Base-by-base conservation (phyloP, 2,113 vertebrate genomes). In the Nestor notabilis region DNA sequence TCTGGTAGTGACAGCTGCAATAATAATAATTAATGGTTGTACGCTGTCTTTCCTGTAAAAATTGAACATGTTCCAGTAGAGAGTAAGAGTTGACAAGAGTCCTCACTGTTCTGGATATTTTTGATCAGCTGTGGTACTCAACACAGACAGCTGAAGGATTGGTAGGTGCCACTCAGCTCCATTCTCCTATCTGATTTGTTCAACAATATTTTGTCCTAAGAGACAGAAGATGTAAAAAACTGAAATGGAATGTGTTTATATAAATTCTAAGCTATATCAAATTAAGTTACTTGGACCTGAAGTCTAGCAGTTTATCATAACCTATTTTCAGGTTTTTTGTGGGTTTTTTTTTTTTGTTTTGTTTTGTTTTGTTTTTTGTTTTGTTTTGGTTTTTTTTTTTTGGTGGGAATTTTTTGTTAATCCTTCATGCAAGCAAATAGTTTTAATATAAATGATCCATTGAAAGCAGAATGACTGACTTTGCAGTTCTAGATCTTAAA, bases 221-320 rank as follows among this genome's bases (percentile, higher is more conserved):
- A 90, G 39, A 44, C n/a, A 58, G 37, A 83, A 79, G 47, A 74
- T 81, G 17, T 58, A 75, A 89, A 93, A 93, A 72, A 76, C 2
- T 39, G 33, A 61, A 75, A 80, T 46, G 64, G 75, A 95, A 90
- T 90, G 72, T 90, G 70, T 87, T 97, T 89, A 56, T 81, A 84
- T 82, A 76, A 75, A 69, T 93, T 79, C 56, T 52, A 68, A 95
- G 75, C 86, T 89, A 47, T 94, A 84, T 60, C 64, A 75, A 94
- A 92, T 95, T 63, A 58, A 95, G 87, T 94, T 95, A 95, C n/a
- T 90, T 89, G 86, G 74, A 96, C 92, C 80, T 44, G 28, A 89
- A 91, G 23, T 64, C 21, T 43, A 79, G 43, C 46, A 79, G 56
- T 94, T 95, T 81, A 83, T 90, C 33, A 49, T 53, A 83, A 41